A percentile compares a stretch with the other conserved stretches of the same genome.
Evolutionary conservation across 2,888 invertebrate species (phyloP).

Genomic region (Erynnis tages): DNA sequence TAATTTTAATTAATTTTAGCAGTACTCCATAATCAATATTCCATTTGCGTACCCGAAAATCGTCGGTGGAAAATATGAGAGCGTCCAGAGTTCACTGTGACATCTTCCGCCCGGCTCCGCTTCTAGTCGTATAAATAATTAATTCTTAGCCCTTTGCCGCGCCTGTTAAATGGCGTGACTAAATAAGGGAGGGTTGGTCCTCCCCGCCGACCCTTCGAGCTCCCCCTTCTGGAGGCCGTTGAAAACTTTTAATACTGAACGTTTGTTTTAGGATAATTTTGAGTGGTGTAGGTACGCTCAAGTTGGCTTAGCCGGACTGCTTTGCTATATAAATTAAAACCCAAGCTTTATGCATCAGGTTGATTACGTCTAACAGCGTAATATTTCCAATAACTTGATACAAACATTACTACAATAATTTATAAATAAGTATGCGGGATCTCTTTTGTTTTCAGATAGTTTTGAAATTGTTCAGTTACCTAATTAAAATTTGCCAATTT

Average conservation of each 20-base stretch:
- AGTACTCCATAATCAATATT: constrained; percentile 23
- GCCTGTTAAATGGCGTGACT: constrained; percentile 75
- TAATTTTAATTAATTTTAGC: constrained; percentile 10
- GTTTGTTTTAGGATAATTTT: constrained; percentile 60
- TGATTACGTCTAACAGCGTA: no score
- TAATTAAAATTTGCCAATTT: no score
- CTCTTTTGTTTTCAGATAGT: no score
- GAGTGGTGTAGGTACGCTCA: constrained; percentile 37
- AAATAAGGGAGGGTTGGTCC: constrained; percentile 64
- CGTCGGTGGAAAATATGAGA: constrained; percentile 37
- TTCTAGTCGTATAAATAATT: constrained; percentile 58
- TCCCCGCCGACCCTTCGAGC: constrained; percentile 37
- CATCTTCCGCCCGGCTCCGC: constrained; percentile 45
- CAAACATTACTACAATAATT: no score
- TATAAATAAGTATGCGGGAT: no score
- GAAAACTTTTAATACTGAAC: constrained; percentile 64
- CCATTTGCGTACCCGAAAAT: constrained; percentile 34
- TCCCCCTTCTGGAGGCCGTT: constrained; percentile 38
- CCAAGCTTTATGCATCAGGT: no score
- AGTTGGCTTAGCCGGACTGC: constrained; percentile 22
- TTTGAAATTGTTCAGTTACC: no score
- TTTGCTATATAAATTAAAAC: not conserved
- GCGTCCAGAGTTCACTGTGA: constrained; percentile 42
- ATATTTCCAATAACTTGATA: no score
- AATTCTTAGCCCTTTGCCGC: constrained; percentile 70